Evolutionary conservation across 2,113 vertebrate genomes (phyloP).

Genomic region (Gymnobelideus leadbeateri): DNA sequence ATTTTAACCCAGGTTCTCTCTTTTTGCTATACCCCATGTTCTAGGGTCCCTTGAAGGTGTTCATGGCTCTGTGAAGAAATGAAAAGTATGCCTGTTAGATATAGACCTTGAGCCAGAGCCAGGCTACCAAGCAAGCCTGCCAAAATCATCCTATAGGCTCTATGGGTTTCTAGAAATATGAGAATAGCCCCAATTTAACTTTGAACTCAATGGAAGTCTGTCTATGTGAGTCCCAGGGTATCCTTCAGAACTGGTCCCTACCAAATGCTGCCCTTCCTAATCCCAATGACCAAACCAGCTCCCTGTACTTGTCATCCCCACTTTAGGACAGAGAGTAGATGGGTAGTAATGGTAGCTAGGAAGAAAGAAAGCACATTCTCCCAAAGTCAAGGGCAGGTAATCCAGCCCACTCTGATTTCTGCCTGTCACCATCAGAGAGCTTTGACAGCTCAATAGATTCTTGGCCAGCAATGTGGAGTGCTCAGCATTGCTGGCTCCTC

Average conservation of each 20-base stretch:
- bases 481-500: background rate
- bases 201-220: background rate
- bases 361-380: background rate
- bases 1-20: background rate
- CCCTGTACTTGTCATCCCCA: background rate
- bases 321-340: background rate
- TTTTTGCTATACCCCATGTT: background rate
- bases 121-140: background rate
- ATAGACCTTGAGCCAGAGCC: background rate
- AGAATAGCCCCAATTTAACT: background rate
- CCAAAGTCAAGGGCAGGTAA: background rate
- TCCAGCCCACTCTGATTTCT: background rate
- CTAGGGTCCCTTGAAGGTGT: background rate
- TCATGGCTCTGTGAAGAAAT: background rate
- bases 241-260: background rate
- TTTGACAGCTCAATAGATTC: conserved; percentile 6
- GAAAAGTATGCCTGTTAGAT: background rate
- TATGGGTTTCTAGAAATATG: background rate
- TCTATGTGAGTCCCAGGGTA: background rate
- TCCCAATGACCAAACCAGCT: background rate
- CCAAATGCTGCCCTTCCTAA: background rate
- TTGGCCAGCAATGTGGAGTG: background rate
- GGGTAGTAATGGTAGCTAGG: background rate
- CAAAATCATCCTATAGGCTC: background rate
- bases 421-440: background rate